Evolutionary conservation across 2,888 invertebrate genomes (phyloP).

Genomic region (Monoplex corrugatus): DNA sequence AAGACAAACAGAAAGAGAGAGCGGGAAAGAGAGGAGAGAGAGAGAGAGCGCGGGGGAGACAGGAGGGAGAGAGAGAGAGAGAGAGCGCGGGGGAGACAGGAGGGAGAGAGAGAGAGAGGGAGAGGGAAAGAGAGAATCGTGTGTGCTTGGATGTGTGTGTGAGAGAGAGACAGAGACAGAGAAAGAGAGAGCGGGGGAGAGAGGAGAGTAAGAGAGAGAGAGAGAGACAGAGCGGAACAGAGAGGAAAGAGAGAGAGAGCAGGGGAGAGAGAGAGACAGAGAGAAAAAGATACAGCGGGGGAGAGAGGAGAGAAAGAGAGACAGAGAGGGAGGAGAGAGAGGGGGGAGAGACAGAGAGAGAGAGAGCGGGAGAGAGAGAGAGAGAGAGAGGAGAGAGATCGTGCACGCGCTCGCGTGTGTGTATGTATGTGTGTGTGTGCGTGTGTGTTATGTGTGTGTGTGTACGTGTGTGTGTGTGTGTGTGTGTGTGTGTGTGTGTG

Average conservation of each 20-base stretch:
- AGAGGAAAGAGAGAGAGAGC: too few species aligned
- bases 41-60: background rate
- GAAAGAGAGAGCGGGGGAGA: background rate
- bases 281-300: background rate
- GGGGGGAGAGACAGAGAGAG: conserved; percentile 4
- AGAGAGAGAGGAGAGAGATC: background rate
- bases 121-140: conserved; percentile 15
- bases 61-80: background rate
- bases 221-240: too few species aligned
- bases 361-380: background rate
- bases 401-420: too few species aligned
- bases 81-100: too few species aligned
- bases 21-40: conserved; percentile 6
- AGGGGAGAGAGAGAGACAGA: background rate
- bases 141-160: too few species aligned
- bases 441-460: background rate
- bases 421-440: background rate
- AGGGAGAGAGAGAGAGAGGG: conserved; percentile 8
- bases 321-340: conserved; percentile 2
- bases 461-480: background rate
- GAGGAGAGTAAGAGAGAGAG: background rate
- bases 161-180: background rate
- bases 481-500: background rate
- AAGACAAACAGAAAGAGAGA: conserved; percentile 3
- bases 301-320: conserved; percentile 39